phyloP scores from a whole-genome alignment of 2,797 vertebrate genomes.

The Chaunax sp. region DNA sequence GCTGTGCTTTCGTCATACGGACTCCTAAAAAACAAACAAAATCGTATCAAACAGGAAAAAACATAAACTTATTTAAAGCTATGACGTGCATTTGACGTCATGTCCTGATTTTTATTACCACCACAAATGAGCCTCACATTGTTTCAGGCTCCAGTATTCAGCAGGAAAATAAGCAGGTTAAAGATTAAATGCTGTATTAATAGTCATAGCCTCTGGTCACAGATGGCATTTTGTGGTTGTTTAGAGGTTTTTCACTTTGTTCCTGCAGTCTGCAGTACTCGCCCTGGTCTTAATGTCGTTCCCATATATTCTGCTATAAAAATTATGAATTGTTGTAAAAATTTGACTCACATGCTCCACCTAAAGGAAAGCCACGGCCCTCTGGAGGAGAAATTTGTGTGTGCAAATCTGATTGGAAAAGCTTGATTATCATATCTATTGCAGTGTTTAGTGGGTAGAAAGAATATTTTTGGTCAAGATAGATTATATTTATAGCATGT shows the following conservation, averaged over 20 bases:
- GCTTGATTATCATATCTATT: slow-evolving; percentile 61
- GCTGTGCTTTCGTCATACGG: slow-evolving; percentile 41
- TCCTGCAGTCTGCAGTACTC: slow-evolving; percentile 13
- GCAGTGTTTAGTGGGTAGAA: slow-evolving; percentile 59
- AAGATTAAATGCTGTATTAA: slow-evolving; percentile 21
- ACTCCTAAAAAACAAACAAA: slow-evolving; percentile 42
- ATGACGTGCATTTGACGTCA: slow-evolving; percentile 38
- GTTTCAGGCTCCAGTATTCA: slow-evolving; percentile 17
- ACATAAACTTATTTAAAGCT: slow-evolving; percentile 14
- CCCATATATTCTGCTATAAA: slow-evolving; percentile 33
- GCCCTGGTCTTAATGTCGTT: slow-evolving; percentile 10
- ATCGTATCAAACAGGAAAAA: slow-evolving; percentile 32
- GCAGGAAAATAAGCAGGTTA: slow-evolving; percentile 6
- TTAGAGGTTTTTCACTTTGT: slow-evolving; percentile 4
- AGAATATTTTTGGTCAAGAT: slow-evolving; percentile 59
- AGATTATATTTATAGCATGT: slow-evolving; percentile 52
- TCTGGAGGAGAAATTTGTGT: slow-evolving; percentile 40
- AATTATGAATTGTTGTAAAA: slow-evolving; percentile 27
- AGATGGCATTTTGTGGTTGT: slow-evolving; percentile 35
- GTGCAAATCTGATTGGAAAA: slow-evolving; percentile 59
- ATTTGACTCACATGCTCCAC: slow-evolving; percentile 44
- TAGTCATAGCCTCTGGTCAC: slow-evolving; percentile 18
- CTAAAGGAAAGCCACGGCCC: slow-evolving; percentile 35
- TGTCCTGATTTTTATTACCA: slow-evolving; percentile 6
- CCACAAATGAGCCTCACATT: slow-evolving; percentile 16